Evolutionary conservation across 2,113 vertebrate genomes (phyloP).

Genomic region (Emydura subglobosa): DNA sequence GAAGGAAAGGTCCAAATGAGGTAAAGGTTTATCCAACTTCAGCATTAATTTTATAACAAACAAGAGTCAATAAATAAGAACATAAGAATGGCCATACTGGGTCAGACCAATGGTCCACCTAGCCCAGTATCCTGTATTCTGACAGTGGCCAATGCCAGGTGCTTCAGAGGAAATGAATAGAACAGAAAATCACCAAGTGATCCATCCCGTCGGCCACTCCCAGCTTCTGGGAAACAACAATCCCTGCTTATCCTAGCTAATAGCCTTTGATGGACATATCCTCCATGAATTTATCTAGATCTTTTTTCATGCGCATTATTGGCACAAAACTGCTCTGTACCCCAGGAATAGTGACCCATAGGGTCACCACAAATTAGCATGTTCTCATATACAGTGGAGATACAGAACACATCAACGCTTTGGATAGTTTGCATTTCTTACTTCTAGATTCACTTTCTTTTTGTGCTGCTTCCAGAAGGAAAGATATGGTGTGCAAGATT

Average conservation of each 20-base stretch:
- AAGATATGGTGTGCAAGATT: neutral
- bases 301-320: neutral
- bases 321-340: neutral
- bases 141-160: too few relatives aligned
- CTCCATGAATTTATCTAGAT: too few relatives aligned
- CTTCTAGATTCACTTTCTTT: neutral
- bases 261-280: too few relatives aligned
- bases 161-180: too few relatives aligned
- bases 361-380: neutral
- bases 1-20: neutral
- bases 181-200: too few relatives aligned
- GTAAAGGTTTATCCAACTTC: neutral
- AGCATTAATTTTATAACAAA: neutral
- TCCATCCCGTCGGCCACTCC: too few relatives aligned
- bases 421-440: accelerated
- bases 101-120: too few relatives aligned
- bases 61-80: neutral
- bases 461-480: neutral
- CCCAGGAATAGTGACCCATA: neutral
- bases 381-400: neutral
- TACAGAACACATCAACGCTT: neutral
- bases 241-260: too few relatives aligned
- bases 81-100: neutral
- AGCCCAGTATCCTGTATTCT: too few relatives aligned
- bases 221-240: too few relatives aligned